These are phyloP conservation scores for Drosophila rufa DNA, from an alignment of 1,140 invertebrate genomes.

Conservation along the genomic window DNA sequence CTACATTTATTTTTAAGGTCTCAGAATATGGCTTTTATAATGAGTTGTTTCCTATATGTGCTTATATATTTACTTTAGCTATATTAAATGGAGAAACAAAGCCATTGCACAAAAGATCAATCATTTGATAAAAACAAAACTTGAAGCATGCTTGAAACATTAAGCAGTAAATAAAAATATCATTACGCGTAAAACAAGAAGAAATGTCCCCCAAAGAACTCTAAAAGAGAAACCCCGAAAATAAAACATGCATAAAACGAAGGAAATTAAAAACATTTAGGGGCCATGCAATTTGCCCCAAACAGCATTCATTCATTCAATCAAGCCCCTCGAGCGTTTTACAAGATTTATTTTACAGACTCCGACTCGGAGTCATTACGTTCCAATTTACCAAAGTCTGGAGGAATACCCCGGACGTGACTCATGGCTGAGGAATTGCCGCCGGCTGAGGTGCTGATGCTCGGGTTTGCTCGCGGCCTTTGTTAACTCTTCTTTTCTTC, in stretches of 20 bases:
- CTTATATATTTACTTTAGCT: not conserved
- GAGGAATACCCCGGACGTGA: slow-evolving; percentile 77
- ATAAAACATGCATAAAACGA: slow-evolving; percentile 34
- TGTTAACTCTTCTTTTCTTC: slow-evolving; percentile 30
- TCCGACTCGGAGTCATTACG: slow-evolving; percentile 36
- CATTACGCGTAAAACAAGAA: slow-evolving; percentile 15
- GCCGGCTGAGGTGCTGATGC: slow-evolving; percentile 4
- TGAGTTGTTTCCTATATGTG: slow-evolving; percentile 13
- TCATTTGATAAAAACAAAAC: slow-evolving; percentile 61
- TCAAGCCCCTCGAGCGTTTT: slow-evolving; percentile 18
- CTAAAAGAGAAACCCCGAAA: slow-evolving; percentile 6
- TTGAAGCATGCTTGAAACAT: slow-evolving; percentile 14
- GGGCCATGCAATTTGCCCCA: slow-evolving; percentile 18
- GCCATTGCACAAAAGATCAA: slow-evolving; percentile 64
- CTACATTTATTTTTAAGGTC: slow-evolving; percentile 22
- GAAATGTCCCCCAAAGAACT: slow-evolving; percentile 31
- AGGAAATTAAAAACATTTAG: slow-evolving; percentile 37
- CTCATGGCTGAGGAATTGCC: slow-evolving; percentile 53
- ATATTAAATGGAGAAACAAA: slow-evolving; percentile 6
- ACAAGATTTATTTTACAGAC: slow-evolving; percentile 26
- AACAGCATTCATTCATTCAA: slow-evolving; percentile 7
- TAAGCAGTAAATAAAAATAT: slow-evolving; percentile 33
- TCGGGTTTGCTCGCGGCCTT: slow-evolving; percentile 4
- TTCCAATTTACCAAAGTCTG: slow-evolving; percentile 33
- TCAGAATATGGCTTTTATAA: slow-evolving; percentile 24